Evolutionary conservation across 2,888 invertebrate genomes (phyloP).

Genomic region (Prosopocoilus inquinatus): DNA sequence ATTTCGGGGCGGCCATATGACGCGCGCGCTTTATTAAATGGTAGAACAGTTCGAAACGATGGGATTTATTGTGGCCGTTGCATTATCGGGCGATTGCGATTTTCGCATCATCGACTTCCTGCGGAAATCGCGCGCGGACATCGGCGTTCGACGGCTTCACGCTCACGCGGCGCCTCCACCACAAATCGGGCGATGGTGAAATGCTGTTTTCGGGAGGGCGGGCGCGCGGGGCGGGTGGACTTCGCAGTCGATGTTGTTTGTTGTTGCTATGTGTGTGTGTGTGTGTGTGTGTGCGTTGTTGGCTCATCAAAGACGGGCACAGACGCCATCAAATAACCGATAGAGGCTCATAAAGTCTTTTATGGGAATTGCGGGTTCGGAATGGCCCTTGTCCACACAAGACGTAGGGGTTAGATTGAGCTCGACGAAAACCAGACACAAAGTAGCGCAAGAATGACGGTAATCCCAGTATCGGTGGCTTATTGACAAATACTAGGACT

Average conservation of each 20-base stretch:
- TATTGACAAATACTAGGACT: constrained; percentile 16
- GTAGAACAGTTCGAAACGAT: constrained; percentile 4
- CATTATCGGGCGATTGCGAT: neutral
- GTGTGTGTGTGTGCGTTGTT: neutral
- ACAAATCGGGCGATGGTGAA: too few species aligned
- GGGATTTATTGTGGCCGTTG: constrained; percentile 2
- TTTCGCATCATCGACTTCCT: constrained; percentile 3
- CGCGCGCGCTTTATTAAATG: neutral
- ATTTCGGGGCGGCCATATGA: neutral
- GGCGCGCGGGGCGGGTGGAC: too few species aligned
- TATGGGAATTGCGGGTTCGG: constrained; percentile 22
- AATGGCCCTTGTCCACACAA: constrained; percentile 10
- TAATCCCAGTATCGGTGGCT: constrained; percentile 22
- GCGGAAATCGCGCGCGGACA: neutral
- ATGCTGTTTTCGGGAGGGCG: too few species aligned
- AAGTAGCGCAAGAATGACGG: constrained; percentile 18
- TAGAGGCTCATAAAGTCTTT: constrained; percentile 38
- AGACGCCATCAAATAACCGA: constrained; percentile 33
- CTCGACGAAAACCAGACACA: neutral
- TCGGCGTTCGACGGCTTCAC: neutral
- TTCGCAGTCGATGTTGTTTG: too few species aligned
- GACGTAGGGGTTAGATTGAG: constrained; percentile 5
- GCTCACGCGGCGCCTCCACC: too few species aligned
- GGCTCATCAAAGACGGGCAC: constrained; percentile 1
- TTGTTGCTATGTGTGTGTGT: neutral